Evolutionary conservation across 1,140 invertebrate genomes (phyloP).

Genomic region (Centruroides sculpturatus): DNA sequence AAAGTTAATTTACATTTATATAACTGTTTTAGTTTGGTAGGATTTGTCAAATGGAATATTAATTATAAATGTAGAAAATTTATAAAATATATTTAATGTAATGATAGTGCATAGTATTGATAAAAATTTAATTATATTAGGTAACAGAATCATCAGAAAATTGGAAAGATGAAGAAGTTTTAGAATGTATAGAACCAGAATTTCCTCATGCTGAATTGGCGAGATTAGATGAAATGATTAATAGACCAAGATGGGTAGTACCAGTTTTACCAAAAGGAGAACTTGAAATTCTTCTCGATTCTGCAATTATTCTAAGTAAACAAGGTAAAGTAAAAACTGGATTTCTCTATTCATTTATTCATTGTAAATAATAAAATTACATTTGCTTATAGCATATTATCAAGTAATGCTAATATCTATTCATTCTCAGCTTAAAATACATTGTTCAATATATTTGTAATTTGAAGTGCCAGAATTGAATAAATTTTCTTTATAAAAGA

Average conservation of each 20-base stretch:
- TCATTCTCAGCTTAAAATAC: too few relatives aligned
- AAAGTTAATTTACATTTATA: too few relatives aligned
- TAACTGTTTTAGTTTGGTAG: too few relatives aligned
- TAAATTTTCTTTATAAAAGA: too few relatives aligned
- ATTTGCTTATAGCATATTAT: too few relatives aligned
- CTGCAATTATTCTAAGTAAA: constrained; percentile 69
- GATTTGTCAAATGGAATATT: too few relatives aligned
- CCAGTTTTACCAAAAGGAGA: constrained; percentile 92
- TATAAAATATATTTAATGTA: not conserved
- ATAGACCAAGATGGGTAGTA: constrained; percentile 81
- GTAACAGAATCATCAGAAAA: constrained; percentile 1
- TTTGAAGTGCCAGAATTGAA: too few relatives aligned
- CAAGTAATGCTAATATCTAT: too few relatives aligned
- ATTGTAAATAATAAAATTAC: too few relatives aligned
- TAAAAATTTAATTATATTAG: not conserved
- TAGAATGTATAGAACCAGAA: constrained; percentile 9
- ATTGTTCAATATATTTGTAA: too few relatives aligned
- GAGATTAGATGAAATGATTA: constrained; percentile 85
- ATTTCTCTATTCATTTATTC: too few relatives aligned
- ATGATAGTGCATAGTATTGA: not conserved
- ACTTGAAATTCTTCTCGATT: constrained; percentile 76
- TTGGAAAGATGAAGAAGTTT: not conserved
- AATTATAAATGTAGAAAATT: too few relatives aligned
- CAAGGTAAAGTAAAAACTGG: constrained; percentile 38
- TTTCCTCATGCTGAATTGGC: constrained; percentile 78